Percentiles rank a stretch among this genome's conserved stretches.
Conservation (phyloP, 2,888 invertebrate species). For the Drosophila melanocephala region DNA sequence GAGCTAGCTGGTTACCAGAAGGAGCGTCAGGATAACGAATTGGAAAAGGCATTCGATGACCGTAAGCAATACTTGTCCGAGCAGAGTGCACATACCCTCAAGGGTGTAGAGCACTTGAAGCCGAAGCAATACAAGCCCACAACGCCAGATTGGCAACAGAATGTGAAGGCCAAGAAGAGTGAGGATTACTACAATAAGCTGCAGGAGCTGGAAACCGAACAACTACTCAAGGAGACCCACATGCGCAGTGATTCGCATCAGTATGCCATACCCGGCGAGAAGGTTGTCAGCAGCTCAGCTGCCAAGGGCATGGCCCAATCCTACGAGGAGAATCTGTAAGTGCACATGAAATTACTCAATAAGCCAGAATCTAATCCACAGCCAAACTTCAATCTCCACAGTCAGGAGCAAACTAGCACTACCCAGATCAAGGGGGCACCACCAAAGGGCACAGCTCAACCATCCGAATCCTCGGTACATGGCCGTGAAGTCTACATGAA, state of each 20-base stretch:
- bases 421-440: constrained; percentile 87
- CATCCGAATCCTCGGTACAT: constrained; percentile 94
- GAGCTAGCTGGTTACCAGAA: constrained; percentile 94
- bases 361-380: neutral
- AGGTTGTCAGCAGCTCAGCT: constrained; percentile 91
- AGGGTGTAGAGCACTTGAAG: constrained; percentile 87
- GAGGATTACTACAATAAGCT: constrained; percentile 94
- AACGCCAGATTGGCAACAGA: constrained; percentile 94
- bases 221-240: constrained; percentile 92
- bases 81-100: constrained; percentile 88
- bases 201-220: constrained; percentile 93
- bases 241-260: constrained; percentile 92
- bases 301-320: constrained; percentile 95
- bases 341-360: neutral
- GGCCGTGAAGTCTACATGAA: constrained; percentile 95
- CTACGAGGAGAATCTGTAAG: constrained; percentile 94
- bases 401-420: constrained; percentile 68
- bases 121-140: constrained; percentile 90
- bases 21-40: constrained; percentile 92
- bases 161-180: constrained; percentile 92
- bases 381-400: constrained; percentile 1
- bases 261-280: constrained; percentile 94
- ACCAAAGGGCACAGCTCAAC: constrained; percentile 87
- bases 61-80: constrained; percentile 90
- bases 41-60: constrained; percentile 95